Evolutionary conservation across 2,113 vertebrate genomes (phyloP).

Genomic region (Calypte anna): DNA sequence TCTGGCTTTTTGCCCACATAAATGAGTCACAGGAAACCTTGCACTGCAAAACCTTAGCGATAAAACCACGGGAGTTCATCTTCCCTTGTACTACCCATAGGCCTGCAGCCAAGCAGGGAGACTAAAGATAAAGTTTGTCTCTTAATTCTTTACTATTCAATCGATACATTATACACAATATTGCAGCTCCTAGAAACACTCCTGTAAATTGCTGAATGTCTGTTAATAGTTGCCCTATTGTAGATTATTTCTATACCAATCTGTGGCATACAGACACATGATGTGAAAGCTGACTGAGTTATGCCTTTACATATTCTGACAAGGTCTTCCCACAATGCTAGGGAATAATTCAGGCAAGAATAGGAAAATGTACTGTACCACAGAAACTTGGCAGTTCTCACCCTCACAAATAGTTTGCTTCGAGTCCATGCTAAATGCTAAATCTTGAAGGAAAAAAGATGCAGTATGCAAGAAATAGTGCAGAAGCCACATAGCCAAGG

Average conservation of each 20-base stretch:
- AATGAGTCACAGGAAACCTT: not conserved
- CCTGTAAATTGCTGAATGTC: slow-evolving; percentile 18
- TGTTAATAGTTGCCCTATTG: not conserved
- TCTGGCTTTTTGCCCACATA: not conserved
- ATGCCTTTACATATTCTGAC: slow-evolving; percentile 39
- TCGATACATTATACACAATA: not conserved
- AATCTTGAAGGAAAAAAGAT: not conserved
- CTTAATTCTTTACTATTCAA: slow-evolving; percentile 55
- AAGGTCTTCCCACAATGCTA: slow-evolving; percentile 25
- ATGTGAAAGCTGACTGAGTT: slow-evolving; percentile 47
- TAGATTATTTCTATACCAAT: not conserved
- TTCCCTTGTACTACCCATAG: not conserved
- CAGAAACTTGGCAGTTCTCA: slow-evolving; percentile 19
- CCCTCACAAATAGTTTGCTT: not conserved
- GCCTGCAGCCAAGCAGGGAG: not conserved
- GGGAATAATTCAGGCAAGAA: slow-evolving; percentile 17
- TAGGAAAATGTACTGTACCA: not conserved
- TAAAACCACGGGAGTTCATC: not conserved
- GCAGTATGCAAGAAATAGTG: not conserved
- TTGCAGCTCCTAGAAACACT: not conserved
- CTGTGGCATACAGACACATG: not conserved
- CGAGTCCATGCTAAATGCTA: not conserved
- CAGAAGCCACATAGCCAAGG: not conserved
- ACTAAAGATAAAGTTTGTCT: slow-evolving; percentile 2
- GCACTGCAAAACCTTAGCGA: not conserved